A percentile compares a stretch with the other conserved stretches of the same genome.
These are phyloP conservation scores for Aix galericulata DNA, from an alignment of 2,113 vertebrate genomes.

Conservation along the genomic window DNA sequence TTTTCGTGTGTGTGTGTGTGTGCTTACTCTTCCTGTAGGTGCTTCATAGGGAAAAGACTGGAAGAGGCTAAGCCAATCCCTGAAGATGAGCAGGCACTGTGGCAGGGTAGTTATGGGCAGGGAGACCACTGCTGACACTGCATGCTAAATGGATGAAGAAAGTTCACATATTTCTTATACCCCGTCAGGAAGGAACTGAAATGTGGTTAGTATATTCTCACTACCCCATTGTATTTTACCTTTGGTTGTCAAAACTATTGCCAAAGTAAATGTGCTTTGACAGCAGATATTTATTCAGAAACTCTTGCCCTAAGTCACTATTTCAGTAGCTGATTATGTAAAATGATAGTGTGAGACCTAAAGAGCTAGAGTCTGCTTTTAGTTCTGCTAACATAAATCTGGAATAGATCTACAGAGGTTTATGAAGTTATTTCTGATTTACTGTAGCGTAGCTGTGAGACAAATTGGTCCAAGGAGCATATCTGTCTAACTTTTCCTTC, in stretches of 20 bases:
- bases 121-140: background rate
- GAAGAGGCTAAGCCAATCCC: background rate
- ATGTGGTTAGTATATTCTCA: background rate
- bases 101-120: background rate
- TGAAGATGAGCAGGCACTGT: background rate
- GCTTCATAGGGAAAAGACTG: background rate
- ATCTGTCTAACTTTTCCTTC: conserved; percentile 35
- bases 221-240: background rate
- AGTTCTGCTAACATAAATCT: conserved; percentile 2
- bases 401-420: conserved; percentile 21
- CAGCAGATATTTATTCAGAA: background rate
- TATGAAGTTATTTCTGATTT: conserved; percentile 38
- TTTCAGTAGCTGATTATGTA: background rate
- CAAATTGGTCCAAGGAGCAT: conserved; percentile 14
- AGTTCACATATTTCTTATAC: background rate
- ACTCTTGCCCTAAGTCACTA: background rate
- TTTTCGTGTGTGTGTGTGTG: rapidly evolving
- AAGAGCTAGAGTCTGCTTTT: background rate
- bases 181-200: background rate
- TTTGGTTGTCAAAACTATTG: background rate
- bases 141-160: background rate
- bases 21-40: background rate
- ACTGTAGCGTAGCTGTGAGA: background rate
- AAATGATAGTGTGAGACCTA: background rate
- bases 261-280: background rate